phyloP scores from a whole-genome alignment of 1,140 invertebrate genomes.

The Apis laboriosa region DNA sequence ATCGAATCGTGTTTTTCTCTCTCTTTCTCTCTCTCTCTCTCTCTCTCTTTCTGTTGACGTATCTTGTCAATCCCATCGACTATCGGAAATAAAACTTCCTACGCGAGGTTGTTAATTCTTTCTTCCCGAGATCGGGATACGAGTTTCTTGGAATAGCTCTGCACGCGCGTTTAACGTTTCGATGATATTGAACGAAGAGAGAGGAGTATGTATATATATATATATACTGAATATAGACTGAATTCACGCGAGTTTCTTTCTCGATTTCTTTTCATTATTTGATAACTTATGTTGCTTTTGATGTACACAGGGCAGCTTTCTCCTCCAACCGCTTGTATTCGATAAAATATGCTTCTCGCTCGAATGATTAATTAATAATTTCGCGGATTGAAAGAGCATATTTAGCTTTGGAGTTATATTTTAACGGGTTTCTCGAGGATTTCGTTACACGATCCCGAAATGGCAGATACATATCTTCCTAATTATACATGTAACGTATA shows the following conservation, averaged over 20 bases:
- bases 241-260: background rate
- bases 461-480: background rate
- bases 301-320: background rate
- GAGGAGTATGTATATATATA: background rate
- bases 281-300: background rate
- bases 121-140: background rate
- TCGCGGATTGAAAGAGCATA: background rate
- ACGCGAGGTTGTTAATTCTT: background rate
- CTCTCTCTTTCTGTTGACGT: conserved; percentile 40
- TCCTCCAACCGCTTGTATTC: background rate
- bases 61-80: conserved; percentile 55
- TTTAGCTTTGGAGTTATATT: background rate
- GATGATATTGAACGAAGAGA: background rate
- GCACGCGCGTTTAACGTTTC: background rate
- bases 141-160: background rate
- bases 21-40: no score
- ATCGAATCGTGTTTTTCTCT: conserved; percentile 7
- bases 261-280: background rate
- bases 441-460: background rate
- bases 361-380: background rate
- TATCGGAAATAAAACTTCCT: conserved; percentile 57
- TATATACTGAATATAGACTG: background rate
- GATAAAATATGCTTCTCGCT: background rate
- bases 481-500: background rate
- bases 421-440: background rate